Percentiles rank a stretch among this genome's conserved stretches.
phyloP scores from a whole-genome alignment of 2,797 vertebrate genomes.

The Phrynocephalus guinanensis region DNA sequence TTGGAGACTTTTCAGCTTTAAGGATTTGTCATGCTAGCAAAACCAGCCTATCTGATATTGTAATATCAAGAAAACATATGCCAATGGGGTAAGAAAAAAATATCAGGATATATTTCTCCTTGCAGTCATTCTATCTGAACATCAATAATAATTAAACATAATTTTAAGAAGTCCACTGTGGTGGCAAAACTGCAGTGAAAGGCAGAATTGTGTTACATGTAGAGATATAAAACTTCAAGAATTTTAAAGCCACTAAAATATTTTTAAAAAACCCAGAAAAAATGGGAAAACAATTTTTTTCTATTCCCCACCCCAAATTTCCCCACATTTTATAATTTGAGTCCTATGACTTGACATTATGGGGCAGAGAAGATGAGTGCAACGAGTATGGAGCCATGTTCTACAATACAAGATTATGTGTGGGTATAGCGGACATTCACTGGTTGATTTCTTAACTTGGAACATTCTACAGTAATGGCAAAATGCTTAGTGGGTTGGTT shows the following conservation, averaged over 20 bases:
- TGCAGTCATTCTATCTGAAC: not conserved
- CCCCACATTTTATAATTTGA: too few species aligned
- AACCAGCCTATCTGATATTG: not conserved
- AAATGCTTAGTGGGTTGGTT: not conserved
- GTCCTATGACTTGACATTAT: too few species aligned
- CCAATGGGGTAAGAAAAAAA: not conserved
- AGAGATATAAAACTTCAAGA: not conserved
- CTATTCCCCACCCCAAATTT: too few species aligned
- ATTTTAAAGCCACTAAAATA: too few species aligned
- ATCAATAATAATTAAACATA: too few species aligned
- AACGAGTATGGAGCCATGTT: not conserved
- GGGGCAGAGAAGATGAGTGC: not conserved
- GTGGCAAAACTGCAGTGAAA: too few species aligned
- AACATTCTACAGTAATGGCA: not conserved
- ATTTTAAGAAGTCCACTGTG: not conserved
- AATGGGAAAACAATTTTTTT: too few species aligned
- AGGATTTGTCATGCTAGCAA: not conserved
- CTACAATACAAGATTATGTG: not conserved
- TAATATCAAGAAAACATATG: not conserved
- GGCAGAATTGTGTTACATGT: not conserved
- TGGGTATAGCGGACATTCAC: not conserved
- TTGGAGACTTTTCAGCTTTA: not conserved
- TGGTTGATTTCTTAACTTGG: conserved; percentile 3
- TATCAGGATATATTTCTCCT: not conserved
- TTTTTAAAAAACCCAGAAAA: too few species aligned